A percentile compares a stretch with the other conserved stretches of the same genome.
These are phyloP conservation scores for Sarcophilus harrisii DNA, from an alignment of 2,797 vertebrate species.

Conservation along the genomic window DNA sequence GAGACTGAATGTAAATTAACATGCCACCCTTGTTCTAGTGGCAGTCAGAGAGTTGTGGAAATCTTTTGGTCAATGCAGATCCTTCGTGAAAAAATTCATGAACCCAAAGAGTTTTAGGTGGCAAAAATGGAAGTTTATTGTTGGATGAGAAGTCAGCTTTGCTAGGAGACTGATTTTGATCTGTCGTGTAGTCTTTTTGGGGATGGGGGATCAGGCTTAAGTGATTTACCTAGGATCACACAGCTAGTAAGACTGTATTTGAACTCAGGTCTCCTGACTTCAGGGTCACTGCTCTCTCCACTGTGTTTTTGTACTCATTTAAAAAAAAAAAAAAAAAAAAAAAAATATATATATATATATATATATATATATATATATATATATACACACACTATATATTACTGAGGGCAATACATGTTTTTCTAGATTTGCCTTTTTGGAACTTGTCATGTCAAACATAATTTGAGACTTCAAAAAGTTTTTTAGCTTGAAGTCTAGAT, in stretches of 20 bases:
- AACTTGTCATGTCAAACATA: neutral
- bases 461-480: neutral
- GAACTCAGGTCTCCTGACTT: neutral
- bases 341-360: too few species aligned
- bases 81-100: too few species aligned
- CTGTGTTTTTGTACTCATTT: neutral
- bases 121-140: too few species aligned
- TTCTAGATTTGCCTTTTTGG: neutral
- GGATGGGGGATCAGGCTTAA: neutral
- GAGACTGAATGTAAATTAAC: too few species aligned
- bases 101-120: too few species aligned
- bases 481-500: constrained; percentile 22
- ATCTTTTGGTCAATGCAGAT: too few species aligned
- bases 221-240: neutral
- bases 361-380: too few species aligned
- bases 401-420: neutral
- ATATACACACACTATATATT: neutral
- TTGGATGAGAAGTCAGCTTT: too few species aligned
- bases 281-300: neutral
- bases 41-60: too few species aligned
- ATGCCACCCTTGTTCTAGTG: too few species aligned
- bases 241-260: neutral
- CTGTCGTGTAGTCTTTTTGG: neutral
- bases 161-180: too few species aligned
- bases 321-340: too few species aligned